Percentiles rank a stretch among this genome's conserved stretches.
These are phyloP conservation scores for Calephelis perditalis DNA, from an alignment of 2,888 invertebrate genomes.

Conservation along the genomic window DNA sequence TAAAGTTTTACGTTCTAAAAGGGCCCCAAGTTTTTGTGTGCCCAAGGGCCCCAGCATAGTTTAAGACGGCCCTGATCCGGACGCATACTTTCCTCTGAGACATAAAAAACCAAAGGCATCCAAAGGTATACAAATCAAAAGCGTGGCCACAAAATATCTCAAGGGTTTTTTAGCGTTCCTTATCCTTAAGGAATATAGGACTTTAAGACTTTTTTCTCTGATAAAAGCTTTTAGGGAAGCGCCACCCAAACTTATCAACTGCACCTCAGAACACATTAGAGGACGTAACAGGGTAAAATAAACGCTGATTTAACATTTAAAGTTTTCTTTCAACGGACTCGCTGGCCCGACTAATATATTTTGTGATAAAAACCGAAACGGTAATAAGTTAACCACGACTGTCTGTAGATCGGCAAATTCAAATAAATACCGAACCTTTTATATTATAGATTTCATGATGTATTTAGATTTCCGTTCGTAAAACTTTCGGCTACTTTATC, in stretches of 20 bases:
- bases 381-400: conserved; percentile 52
- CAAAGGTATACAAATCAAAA: conserved; percentile 9
- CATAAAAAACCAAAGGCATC: neutral
- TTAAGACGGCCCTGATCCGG: too few relatives aligned
- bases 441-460: conserved; percentile 7
- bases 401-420: conserved; percentile 41
- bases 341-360: conserved; percentile 60
- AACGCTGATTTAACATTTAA: conserved; percentile 61
- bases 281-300: conserved; percentile 52
- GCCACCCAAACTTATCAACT: conserved; percentile 70
- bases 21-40: too few relatives aligned
- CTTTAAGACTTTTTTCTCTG: conserved; percentile 37
- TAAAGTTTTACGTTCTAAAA: too few relatives aligned
- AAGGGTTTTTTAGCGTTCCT: conserved; percentile 20
- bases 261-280: conserved; percentile 56
- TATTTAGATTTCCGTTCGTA: neutral
- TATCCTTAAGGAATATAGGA: conserved; percentile 29
- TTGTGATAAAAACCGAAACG: conserved; percentile 61
- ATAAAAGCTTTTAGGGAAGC: conserved; percentile 52
- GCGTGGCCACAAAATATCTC: conserved; percentile 12
- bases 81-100: too few relatives aligned
- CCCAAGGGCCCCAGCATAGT: too few relatives aligned
- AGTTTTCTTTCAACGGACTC: conserved; percentile 49
- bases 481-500: neutral
- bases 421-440: conserved; percentile 3